These are phyloP conservation scores for Conops quadrifasciatus DNA, from an alignment of 2,888 invertebrate genomes.

Conservation along the genomic window DNA sequence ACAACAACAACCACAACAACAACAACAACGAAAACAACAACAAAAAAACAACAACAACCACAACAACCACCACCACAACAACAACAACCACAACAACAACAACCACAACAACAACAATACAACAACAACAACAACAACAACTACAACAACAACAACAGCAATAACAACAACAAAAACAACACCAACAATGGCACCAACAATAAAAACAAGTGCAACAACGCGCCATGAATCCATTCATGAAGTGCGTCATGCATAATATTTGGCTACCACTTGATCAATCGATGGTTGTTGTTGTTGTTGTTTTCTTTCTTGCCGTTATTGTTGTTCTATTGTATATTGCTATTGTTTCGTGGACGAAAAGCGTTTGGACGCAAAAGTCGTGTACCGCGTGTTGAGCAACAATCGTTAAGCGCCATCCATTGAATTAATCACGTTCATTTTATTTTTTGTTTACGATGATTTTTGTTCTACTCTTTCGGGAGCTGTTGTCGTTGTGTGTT, in stretches of 20 bases:
- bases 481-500: background rate
- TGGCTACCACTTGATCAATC: too few relatives aligned
- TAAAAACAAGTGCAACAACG: too few relatives aligned
- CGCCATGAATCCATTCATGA: too few relatives aligned
- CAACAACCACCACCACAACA: background rate
- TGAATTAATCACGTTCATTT: constrained; percentile 46
- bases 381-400: constrained; percentile 37
- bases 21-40: too few relatives aligned
- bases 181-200: background rate
- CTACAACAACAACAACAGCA: background rate
- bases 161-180: background rate
- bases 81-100: background rate
- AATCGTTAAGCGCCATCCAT: constrained; percentile 47
- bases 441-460: constrained; percentile 20
- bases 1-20: background rate
- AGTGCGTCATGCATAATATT: too few relatives aligned
- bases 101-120: background rate
- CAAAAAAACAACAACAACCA: background rate
- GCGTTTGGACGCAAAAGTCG: background rate
- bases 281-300: too few relatives aligned
- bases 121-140: constrained; percentile 1
- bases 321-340: too few relatives aligned
- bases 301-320: too few relatives aligned
- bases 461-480: too few relatives aligned
- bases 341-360: too few relatives aligned